Conservation (phyloP, 2,888 invertebrate genomes). For the Mythimna ferrago region DNA sequence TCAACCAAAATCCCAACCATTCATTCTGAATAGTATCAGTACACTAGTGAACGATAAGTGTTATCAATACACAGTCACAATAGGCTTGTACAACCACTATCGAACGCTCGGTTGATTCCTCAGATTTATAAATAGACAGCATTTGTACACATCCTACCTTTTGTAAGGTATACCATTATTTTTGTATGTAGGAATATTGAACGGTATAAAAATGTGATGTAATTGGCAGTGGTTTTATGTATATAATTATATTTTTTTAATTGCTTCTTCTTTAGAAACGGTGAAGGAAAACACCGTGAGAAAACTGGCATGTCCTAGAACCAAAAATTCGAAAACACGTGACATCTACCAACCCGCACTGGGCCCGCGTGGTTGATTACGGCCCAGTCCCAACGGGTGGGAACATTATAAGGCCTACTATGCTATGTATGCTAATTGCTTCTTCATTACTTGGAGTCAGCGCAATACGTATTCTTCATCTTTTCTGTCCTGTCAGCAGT, state of each 20-base stretch:
- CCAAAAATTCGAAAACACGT: too few relatives aligned
- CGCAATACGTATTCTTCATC: too few relatives aligned
- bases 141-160: conserved; percentile 20
- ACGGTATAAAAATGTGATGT: conserved; percentile 4
- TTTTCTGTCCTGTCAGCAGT: too few relatives aligned
- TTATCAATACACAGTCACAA: conserved; percentile 34
- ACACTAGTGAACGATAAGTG: conserved; percentile 38
- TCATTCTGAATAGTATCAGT: background rate
- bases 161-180: conserved; percentile 36
- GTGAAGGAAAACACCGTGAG: too few relatives aligned
- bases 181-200: conserved; percentile 24
- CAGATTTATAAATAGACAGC: conserved; percentile 37
- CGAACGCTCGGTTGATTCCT: conserved; percentile 48
- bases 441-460: too few relatives aligned
- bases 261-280: too few relatives aligned
- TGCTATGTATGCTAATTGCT: too few relatives aligned
- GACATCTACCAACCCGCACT: too few relatives aligned
- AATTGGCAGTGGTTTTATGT: background rate
- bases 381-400: too few relatives aligned
- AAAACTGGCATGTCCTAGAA: too few relatives aligned
- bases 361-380: too few relatives aligned
- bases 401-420: too few relatives aligned
- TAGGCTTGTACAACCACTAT: conserved; percentile 15
- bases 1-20: conserved; percentile 17
- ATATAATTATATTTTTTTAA: background rate